Conservation (phyloP, 2,797 vertebrate species). For the Silurus lanzhouensis region DNA sequence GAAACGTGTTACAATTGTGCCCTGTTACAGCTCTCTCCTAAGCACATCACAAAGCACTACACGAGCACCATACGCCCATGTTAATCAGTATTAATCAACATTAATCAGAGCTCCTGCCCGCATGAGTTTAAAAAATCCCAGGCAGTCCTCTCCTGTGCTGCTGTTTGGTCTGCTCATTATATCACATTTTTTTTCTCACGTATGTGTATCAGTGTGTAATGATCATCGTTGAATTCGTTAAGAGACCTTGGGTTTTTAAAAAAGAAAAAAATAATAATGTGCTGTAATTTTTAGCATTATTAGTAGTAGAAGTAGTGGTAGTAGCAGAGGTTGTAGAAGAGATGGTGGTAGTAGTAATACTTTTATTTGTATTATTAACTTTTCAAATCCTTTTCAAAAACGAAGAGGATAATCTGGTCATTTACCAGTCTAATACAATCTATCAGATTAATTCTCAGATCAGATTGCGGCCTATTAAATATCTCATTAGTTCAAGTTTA, state of each 20-base stretch:
- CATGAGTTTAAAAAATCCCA: neutral
- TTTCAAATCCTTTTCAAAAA: too few species aligned
- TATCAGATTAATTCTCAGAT: too few species aligned
- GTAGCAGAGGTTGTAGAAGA: too few species aligned
- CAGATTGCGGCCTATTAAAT: neutral
- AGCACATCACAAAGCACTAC: conserved; percentile 1
- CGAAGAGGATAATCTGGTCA: too few species aligned
- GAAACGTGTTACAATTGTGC: neutral
- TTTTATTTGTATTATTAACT: too few species aligned
- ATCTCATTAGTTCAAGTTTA: neutral
- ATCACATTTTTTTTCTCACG: neutral
- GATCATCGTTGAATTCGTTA: neutral
- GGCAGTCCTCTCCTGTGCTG: neutral
- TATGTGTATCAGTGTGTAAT: neutral
- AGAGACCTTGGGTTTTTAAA: neutral
- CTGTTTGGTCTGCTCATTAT: neutral
- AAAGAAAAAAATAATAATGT: too few species aligned
- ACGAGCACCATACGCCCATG: neutral
- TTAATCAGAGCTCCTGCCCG: neutral
- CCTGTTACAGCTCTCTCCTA: neutral
- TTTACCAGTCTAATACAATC: too few species aligned
- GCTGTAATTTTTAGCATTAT: too few species aligned
- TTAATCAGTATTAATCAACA: conserved; percentile 20
- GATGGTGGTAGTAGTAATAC: too few species aligned
- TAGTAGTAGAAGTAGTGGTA: too few species aligned